These are phyloP conservation scores for Morpho deidamia DNA, from an alignment of 2,888 invertebrate species.

Conservation along the genomic window DNA sequence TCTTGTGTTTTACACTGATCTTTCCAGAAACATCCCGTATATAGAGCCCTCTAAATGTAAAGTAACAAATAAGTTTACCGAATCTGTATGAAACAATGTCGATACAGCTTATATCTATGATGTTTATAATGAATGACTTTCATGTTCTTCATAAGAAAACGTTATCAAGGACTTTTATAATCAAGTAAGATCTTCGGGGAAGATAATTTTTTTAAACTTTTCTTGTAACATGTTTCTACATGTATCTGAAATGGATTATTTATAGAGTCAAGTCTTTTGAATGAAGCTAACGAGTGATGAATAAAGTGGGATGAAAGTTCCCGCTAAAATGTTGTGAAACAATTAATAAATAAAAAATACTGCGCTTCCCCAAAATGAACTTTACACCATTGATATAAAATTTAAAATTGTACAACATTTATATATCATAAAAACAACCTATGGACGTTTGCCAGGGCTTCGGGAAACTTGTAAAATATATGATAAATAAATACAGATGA, in stretches of 20 bases:
- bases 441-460: slow-evolving; percentile 51
- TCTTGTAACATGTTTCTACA: too few relatives aligned
- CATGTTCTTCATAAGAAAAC: too few relatives aligned
- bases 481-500: slow-evolving; percentile 47
- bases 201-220: too few relatives aligned
- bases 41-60: too few relatives aligned
- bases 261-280: slow-evolving; percentile 9
- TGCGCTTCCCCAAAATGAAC: not conserved
- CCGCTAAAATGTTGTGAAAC: slow-evolving; percentile 19
- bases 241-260: not conserved
- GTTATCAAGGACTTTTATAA: too few relatives aligned
- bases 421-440: slow-evolving; percentile 14
- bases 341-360: slow-evolving; percentile 1
- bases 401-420: slow-evolving; percentile 5
- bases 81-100: too few relatives aligned
- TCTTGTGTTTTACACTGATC: too few relatives aligned
- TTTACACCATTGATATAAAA: slow-evolving; percentile 6
- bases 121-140: too few relatives aligned
- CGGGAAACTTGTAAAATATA: slow-evolving; percentile 34
- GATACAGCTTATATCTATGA: too few relatives aligned
- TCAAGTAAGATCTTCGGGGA: too few relatives aligned
- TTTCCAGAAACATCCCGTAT: too few relatives aligned
- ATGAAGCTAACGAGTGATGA: slow-evolving; percentile 21
- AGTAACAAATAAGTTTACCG: too few relatives aligned
- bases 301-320: slow-evolving; percentile 15